These are phyloP conservation scores for Cairina moschata DNA, from an alignment of 2,113 vertebrate genomes.

Conservation along the genomic window DNA sequence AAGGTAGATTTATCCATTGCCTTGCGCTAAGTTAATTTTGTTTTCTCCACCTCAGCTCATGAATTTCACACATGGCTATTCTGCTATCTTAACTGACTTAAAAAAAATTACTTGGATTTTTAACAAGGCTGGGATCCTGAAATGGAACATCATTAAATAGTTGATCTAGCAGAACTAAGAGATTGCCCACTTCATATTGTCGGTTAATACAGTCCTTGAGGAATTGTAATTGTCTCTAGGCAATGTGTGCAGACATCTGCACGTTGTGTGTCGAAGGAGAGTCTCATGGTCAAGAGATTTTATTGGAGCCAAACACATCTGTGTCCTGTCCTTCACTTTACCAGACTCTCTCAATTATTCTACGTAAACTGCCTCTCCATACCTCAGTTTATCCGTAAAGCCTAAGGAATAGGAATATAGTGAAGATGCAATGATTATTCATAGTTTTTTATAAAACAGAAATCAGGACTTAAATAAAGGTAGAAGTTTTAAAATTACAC, in stretches of 20 bases:
- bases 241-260: not conserved
- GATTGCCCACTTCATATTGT: not conserved
- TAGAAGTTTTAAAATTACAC: not conserved
- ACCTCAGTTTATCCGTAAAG: not conserved
- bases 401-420: not conserved
- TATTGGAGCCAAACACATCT: not conserved
- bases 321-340: not conserved
- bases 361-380: not conserved
- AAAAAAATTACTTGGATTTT: not conserved
- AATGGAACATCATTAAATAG: not conserved
- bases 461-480: not conserved
- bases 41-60: not conserved
- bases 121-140: not conserved
- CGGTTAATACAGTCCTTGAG: not conserved
- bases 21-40: not conserved
- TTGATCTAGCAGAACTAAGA: not conserved
- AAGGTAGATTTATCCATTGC: not conserved
- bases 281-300: not conserved
- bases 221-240: not conserved
- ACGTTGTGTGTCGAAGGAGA: not conserved
- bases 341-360: not conserved
- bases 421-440: not conserved
- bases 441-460: not conserved
- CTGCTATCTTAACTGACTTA: not conserved
- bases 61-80: not conserved